Evolutionary conservation across 2,113 vertebrate genomes (phyloP).

Genomic region (Chaetura pelagica): DNA sequence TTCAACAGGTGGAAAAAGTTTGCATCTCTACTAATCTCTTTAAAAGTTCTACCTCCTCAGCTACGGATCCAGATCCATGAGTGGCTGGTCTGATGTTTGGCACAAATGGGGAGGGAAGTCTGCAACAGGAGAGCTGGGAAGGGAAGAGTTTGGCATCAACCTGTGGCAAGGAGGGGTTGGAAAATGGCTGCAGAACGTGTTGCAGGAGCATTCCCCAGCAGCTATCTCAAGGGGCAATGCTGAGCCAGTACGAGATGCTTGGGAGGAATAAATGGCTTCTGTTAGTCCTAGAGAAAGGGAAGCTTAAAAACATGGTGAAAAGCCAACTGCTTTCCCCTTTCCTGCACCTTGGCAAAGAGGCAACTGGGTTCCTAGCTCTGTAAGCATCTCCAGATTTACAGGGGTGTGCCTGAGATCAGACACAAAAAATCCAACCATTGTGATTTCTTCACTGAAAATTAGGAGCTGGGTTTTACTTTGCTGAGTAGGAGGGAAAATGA

Average conservation of each 20-base stretch:
- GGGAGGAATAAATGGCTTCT: background rate
- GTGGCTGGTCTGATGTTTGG: background rate
- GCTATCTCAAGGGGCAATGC: background rate
- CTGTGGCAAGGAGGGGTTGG: background rate
- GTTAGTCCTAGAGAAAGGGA: background rate
- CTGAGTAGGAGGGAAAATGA: conserved; percentile 21
- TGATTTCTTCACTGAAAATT: background rate
- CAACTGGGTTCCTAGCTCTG: background rate
- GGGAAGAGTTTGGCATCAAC: background rate
- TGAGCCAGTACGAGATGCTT: background rate
- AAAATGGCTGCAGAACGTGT: background rate
- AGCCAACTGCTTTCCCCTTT: background rate
- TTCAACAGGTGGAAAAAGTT: background rate
- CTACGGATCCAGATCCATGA: background rate
- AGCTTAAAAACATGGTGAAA: background rate
- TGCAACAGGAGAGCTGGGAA: background rate
- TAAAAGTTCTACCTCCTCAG: background rate
- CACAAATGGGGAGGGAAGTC: background rate
- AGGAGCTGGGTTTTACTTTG: background rate
- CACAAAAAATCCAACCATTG: background rate
- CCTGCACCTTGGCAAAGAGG: background rate
- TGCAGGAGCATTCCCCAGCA: background rate
- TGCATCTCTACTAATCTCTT: background rate
- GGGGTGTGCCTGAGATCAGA: background rate
- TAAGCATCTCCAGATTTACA: background rate